These are phyloP conservation scores for Nyctibius bracteatus DNA, from an alignment of 2,113 vertebrate species.

Conservation along the genomic window DNA sequence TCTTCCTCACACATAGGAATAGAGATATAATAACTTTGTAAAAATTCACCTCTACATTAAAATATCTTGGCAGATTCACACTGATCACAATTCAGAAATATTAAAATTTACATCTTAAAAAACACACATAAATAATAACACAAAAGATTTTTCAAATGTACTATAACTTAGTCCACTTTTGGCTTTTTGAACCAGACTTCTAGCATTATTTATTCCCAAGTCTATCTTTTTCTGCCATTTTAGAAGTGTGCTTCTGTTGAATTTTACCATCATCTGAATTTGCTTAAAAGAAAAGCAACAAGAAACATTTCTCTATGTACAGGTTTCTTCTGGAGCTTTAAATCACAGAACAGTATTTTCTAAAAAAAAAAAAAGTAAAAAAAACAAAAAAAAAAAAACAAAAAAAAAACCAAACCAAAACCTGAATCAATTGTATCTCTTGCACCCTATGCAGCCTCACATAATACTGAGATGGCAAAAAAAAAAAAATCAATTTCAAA, in stretches of 20 bases:
- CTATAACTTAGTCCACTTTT: neutral
- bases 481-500: neutral
- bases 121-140: neutral
- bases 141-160: neutral
- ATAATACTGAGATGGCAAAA: neutral
- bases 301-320: neutral
- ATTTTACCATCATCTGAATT: neutral
- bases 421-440: neutral
- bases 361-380: neutral
- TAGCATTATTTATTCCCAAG: neutral
- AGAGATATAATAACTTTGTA: neutral
- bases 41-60: neutral
- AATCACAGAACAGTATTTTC: neutral
- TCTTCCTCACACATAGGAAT: neutral
- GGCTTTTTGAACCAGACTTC: neutral
- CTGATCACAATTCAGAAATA: neutral
- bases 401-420: neutral
- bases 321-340: neutral
- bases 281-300: neutral
- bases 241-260: neutral
- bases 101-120: neutral
- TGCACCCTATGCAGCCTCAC: neutral
- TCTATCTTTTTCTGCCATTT: neutral
- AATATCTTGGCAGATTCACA: neutral
- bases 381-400: neutral